phyloP scores from a whole-genome alignment of 2,113 vertebrate genomes.

The Indri indri region DNA sequence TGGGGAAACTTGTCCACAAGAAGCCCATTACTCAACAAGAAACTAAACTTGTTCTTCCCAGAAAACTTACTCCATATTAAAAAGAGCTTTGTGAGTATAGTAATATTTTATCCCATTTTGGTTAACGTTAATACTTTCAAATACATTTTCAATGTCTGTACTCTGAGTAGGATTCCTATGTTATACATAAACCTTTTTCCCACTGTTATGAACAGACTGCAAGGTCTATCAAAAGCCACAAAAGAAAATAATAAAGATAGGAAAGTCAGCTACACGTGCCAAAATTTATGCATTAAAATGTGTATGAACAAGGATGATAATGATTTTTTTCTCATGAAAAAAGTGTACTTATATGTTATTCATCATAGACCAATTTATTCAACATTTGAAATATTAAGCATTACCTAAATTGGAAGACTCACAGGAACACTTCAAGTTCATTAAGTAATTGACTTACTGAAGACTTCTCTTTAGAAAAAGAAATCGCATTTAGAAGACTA shows the following conservation, averaged over 20 bases:
- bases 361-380: constrained; percentile 24
- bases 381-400: constrained; percentile 15
- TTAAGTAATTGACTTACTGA: constrained; percentile 40
- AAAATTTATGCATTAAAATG: background rate
- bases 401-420: constrained; percentile 1
- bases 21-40: background rate
- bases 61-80: background rate
- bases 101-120: constrained; percentile 23
- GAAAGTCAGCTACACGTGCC: background rate
- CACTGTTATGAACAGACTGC: background rate
- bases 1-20: background rate
- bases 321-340: constrained; percentile 24
- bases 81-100: background rate
- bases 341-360: background rate
- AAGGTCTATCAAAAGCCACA: background rate
- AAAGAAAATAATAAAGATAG: constrained; percentile 36
- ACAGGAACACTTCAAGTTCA: constrained; percentile 2
- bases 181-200: background rate
- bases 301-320: background rate
- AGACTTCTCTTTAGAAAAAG: constrained; percentile 33
- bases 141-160: background rate
- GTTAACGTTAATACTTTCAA: constrained; percentile 13
- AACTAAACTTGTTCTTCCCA: background rate
- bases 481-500: background rate
- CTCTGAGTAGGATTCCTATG: background rate